Percentiles rank a stretch among this genome's conserved stretches.
Conservation (phyloP, 2,797 vertebrate species). For the Galaxias olidus region DNA sequence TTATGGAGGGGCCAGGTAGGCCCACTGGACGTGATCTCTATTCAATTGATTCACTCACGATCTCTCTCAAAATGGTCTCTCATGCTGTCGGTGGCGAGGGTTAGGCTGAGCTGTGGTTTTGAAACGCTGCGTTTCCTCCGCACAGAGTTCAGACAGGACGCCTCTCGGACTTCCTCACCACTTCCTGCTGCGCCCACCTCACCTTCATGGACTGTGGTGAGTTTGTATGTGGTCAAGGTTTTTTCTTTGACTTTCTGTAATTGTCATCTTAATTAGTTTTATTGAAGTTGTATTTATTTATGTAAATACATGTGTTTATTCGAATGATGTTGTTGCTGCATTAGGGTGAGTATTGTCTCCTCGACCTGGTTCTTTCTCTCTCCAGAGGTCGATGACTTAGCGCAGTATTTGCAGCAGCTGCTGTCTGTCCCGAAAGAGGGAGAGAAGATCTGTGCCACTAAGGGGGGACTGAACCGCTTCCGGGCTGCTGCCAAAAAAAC, state of each 20-base stretch:
- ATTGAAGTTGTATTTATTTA: too few species aligned
- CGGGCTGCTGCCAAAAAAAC: slow-evolving; percentile 78
- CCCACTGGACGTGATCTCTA: not conserved
- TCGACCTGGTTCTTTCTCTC: slow-evolving; percentile 6
- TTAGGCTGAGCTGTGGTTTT: not conserved
- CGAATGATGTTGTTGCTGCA: not conserved
- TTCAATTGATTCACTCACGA: too few species aligned
- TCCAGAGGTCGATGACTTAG: slow-evolving; percentile 75
- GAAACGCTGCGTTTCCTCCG: not conserved
- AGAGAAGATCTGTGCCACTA: slow-evolving; percentile 18
- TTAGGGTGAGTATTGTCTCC: not conserved
- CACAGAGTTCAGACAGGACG: slow-evolving; percentile 84
- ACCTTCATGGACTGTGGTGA: slow-evolving; percentile 83
- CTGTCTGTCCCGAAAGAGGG: slow-evolving; percentile 62
- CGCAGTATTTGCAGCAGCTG: slow-evolving; percentile 82
- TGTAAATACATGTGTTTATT: too few species aligned
- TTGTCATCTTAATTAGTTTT: too few species aligned
- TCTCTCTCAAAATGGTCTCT: too few species aligned
- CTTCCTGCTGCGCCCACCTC: slow-evolving; percentile 84
- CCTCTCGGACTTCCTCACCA: slow-evolving; percentile 85
- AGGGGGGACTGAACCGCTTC: slow-evolving; percentile 65
- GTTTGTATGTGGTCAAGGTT: slow-evolving; percentile 44
- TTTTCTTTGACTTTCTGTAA: not conserved
- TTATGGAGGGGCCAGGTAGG: slow-evolving; percentile 85
- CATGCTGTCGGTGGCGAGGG: too few species aligned